Conservation (phyloP, 1,140 invertebrate genomes). For the Drosophila orosa region DNA sequence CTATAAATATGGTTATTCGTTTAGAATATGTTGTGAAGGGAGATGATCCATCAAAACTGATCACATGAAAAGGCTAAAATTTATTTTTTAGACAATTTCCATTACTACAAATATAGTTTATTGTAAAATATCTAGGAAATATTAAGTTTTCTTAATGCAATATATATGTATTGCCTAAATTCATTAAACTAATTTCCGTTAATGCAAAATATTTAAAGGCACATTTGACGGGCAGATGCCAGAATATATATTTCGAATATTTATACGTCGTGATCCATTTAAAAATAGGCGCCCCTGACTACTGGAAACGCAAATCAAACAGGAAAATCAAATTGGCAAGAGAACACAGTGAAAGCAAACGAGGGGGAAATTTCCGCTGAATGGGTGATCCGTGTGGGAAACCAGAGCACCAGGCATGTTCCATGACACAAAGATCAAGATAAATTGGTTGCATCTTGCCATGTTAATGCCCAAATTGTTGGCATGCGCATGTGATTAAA, state of each 20-base stretch:
- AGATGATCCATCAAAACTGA: slow-evolving; percentile 20
- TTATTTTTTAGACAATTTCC: background rate
- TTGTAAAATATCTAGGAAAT: too few species aligned
- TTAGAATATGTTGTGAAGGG: background rate
- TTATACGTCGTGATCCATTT: slow-evolving; percentile 34
- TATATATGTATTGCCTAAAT: background rate
- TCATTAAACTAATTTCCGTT: background rate
- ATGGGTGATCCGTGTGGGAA: slow-evolving; percentile 17
- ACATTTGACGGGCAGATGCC: slow-evolving; percentile 49
- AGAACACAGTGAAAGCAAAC: background rate
- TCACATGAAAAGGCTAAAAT: background rate
- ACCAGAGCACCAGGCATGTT: slow-evolving; percentile 39
- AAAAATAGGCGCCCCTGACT: slow-evolving; percentile 45
- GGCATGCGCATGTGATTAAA: slow-evolving; percentile 49
- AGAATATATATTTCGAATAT: slow-evolving; percentile 21
- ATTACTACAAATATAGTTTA: background rate
- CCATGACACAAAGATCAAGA: slow-evolving; percentile 66
- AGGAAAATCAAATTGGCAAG: slow-evolving; percentile 20
- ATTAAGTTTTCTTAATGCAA: background rate
- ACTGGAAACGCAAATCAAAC: slow-evolving; percentile 33
- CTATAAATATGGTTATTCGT: slow-evolving; percentile 18
- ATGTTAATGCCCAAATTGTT: slow-evolving; percentile 44
- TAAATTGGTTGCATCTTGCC: slow-evolving; percentile 53
- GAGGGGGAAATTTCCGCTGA: slow-evolving; percentile 24
- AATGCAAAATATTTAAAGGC: background rate